These are phyloP conservation scores for Heliconius sara DNA, from an alignment of 2,888 invertebrate genomes.

Conservation along the genomic window DNA sequence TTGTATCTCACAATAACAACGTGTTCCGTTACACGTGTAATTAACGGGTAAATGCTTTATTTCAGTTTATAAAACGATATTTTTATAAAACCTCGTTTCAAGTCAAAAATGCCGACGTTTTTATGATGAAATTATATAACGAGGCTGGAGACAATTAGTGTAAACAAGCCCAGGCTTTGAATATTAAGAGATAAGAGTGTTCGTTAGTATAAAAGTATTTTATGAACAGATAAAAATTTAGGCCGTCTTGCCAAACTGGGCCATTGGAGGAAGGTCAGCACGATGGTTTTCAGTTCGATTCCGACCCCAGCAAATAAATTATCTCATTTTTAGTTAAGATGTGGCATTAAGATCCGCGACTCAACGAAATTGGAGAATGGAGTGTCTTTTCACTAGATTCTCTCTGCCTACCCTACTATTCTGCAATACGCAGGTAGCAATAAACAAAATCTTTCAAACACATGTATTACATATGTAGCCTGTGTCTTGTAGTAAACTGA, in stretches of 20 bases:
- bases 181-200: slow-evolving; percentile 6
- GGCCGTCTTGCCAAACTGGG: not conserved
- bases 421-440: too few species aligned
- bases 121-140: slow-evolving; percentile 44
- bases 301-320: not conserved
- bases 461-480: not conserved
- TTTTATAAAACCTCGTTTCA: slow-evolving; percentile 61
- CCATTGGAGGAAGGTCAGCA: not conserved
- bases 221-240: not conserved
- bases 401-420: too few species aligned
- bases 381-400: too few species aligned
- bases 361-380: too few species aligned
- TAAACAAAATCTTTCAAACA: too few species aligned
- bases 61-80: slow-evolving; percentile 64
- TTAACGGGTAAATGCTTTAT: slow-evolving; percentile 67
- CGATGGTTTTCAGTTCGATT: not conserved
- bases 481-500: not conserved
- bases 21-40: slow-evolving; percentile 64
- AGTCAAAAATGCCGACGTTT: slow-evolving; percentile 35
- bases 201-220: not conserved
- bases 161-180: slow-evolving; percentile 14
- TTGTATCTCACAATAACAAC: slow-evolving; percentile 44
- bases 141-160: slow-evolving; percentile 39
- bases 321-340: not conserved
- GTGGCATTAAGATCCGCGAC: too few species aligned